Percentiles rank a stretch among this genome's conserved stretches.
These are phyloP conservation scores for Rotaria socialis DNA, from an alignment of 2,888 invertebrate genomes.

Conservation along the genomic window DNA sequence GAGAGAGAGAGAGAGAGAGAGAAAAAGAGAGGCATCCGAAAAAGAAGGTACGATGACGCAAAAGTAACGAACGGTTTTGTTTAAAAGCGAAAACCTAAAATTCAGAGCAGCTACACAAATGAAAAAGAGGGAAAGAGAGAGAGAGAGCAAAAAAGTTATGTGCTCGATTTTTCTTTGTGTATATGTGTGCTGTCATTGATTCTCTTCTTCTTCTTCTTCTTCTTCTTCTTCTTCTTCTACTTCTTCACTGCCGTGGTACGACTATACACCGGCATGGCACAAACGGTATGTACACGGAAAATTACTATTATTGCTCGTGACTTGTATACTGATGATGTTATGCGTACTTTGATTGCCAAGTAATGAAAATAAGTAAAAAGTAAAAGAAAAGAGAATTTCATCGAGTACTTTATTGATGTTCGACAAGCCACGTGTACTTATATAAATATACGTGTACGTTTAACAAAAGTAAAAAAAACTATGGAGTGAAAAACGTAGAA, in stretches of 20 bases:
- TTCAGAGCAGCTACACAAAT: background rate
- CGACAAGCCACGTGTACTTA: background rate
- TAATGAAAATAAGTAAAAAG: background rate
- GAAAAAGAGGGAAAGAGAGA: background rate
- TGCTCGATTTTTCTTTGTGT: background rate
- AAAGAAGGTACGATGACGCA: background rate
- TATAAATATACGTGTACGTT: background rate
- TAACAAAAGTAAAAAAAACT: background rate
- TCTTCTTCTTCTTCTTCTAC: background rate
- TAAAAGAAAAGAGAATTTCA: background rate
- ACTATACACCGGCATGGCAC: slow-evolving; percentile 12
- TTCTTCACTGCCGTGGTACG: background rate
- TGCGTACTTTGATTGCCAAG: background rate
- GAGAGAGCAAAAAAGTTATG: background rate
- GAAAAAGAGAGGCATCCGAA: no score
- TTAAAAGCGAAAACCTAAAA: slow-evolving; percentile 32
- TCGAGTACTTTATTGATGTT: background rate
- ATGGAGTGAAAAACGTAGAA: background rate
- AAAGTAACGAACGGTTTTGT: background rate
- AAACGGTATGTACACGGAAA: slow-evolving; percentile 31
- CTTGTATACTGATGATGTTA: slow-evolving; percentile 13
- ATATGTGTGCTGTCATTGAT: slow-evolving; percentile 13
- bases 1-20: no score
- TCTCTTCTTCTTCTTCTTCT: background rate
- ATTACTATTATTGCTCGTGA: slow-evolving; percentile 1